Conservation (phyloP, 2,797 vertebrate species). For the Hoplostethus atlanticus region DNA sequence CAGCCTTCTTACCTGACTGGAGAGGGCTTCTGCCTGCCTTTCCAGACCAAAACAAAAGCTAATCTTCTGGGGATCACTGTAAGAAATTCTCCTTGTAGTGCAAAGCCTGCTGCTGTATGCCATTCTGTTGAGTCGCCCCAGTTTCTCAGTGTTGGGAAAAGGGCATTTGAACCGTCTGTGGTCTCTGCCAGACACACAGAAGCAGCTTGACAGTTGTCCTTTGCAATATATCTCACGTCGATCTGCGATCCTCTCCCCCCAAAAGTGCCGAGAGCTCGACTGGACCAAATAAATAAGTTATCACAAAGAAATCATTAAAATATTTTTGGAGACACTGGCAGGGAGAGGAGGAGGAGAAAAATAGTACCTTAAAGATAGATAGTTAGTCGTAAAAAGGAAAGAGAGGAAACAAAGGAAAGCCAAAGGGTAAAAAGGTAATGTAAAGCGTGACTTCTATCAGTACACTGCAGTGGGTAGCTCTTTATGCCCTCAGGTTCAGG, state of each 20-base stretch:
- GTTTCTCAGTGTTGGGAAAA: not conserved
- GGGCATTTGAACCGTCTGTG: constrained; percentile 27
- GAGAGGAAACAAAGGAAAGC: constrained; percentile 19
- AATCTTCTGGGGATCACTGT: constrained; percentile 22
- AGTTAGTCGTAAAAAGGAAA: constrained; percentile 3
- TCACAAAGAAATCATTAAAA: constrained; percentile 59
- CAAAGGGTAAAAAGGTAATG: not conserved
- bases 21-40: constrained; percentile 2
- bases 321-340: constrained; percentile 33
- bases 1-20: not conserved
- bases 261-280: constrained; percentile 44
- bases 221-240: constrained; percentile 39
- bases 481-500: not conserved
- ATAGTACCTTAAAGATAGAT: constrained; percentile 21
- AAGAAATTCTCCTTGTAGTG: constrained; percentile 18
- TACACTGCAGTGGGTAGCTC: not conserved
- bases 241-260: constrained; percentile 31
- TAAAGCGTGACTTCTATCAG: not conserved
- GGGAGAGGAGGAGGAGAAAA: constrained; percentile 11
- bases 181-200: constrained; percentile 38
- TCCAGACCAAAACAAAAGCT: constrained; percentile 25
- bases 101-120: not conserved
- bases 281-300: constrained; percentile 65
- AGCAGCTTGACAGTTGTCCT: constrained; percentile 57
- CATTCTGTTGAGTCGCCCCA: not conserved